Evolutionary conservation across 2,113 vertebrate genomes (phyloP).

Genomic region (Raja brachyura): DNA sequence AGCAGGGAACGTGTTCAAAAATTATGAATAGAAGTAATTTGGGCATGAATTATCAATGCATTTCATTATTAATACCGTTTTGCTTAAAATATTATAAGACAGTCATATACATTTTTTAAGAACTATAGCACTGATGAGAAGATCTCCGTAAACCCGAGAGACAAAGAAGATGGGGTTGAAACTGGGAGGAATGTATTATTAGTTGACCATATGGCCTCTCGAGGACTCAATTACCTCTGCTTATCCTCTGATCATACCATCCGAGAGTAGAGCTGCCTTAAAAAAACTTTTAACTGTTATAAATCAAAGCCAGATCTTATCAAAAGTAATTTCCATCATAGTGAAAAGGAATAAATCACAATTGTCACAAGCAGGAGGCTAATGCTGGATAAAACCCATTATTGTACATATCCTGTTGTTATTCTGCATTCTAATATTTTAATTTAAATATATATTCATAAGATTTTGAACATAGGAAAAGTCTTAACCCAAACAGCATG

Average conservation of each 20-base stretch:
- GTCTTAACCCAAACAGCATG: background rate
- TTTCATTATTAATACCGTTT: background rate
- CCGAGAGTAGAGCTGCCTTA: background rate
- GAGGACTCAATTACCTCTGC: background rate
- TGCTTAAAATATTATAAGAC: background rate
- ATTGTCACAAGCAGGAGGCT: background rate
- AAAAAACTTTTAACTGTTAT: background rate
- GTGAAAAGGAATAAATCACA: no score
- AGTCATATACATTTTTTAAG: background rate
- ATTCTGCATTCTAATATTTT: background rate
- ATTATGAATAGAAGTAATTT: background rate
- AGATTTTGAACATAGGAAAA: background rate
- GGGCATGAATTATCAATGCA: background rate
- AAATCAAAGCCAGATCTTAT: background rate
- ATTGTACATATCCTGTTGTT: no score
- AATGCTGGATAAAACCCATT: background rate
- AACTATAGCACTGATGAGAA: background rate
- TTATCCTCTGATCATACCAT: background rate
- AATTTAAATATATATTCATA: background rate
- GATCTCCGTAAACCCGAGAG: no score
- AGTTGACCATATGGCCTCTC: background rate
- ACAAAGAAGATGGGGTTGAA: background rate
- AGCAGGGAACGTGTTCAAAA: background rate
- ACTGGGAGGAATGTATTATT: background rate
- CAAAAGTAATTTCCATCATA: background rate